Percentiles rank a stretch among this genome's conserved stretches.
Conservation (phyloP, 2,888 invertebrate species). For the Drosophila mercatorum region DNA sequence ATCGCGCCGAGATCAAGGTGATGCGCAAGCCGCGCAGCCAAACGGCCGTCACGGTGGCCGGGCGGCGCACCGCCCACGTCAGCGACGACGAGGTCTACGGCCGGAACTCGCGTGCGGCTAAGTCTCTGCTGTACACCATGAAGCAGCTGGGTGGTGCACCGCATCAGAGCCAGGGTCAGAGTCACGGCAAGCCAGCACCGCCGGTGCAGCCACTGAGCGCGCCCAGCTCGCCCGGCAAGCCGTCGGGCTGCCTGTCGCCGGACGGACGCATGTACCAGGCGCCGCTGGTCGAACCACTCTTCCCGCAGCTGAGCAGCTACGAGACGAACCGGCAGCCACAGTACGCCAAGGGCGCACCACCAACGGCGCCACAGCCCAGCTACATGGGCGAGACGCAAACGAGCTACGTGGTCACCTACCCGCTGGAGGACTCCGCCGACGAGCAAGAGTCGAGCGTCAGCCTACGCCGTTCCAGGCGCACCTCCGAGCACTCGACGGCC, state of each 20-base stretch:
- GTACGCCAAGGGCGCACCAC: conserved; percentile 39
- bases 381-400: conserved; percentile 72
- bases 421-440: conserved; percentile 73
- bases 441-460: conserved; percentile 58
- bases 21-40: conserved; percentile 91
- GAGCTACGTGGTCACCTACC: conserved; percentile 79
- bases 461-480: conserved; percentile 57
- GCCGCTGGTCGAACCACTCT: conserved; percentile 82
- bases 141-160: conserved; percentile 84
- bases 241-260: conserved; percentile 75
- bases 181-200: neutral
- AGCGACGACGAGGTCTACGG: conserved; percentile 85
- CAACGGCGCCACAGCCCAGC: conserved; percentile 5
- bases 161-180: neutral
- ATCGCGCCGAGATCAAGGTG: conserved; percentile 89
- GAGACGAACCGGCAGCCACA: conserved; percentile 77
- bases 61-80: conserved; percentile 77
- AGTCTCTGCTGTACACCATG: conserved; percentile 86
- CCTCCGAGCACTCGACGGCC: conserved; percentile 73
- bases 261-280: conserved; percentile 83
- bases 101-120: conserved; percentile 85
- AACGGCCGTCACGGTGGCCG: conserved; percentile 87
- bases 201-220: conserved; percentile 28
- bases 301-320: conserved; percentile 78
- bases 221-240: conserved; percentile 66